phyloP scores from a whole-genome alignment of 2,888 invertebrate species.

The Leptinotarsa tumamoca region DNA sequence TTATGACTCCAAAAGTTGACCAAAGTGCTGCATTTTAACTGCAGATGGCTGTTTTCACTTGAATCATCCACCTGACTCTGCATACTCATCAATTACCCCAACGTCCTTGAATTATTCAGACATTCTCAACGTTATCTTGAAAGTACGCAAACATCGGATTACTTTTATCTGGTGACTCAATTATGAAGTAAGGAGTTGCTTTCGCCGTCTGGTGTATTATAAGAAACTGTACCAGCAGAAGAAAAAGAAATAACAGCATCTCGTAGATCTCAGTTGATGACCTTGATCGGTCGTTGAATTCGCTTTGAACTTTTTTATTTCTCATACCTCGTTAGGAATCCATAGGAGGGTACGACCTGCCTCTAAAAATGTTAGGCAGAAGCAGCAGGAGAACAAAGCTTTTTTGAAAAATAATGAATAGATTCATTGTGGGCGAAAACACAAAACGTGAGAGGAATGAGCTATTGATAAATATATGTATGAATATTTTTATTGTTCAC shows the following conservation, averaged over 20 bases:
- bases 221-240: slow-evolving; percentile 6
- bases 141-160: neutral
- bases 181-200: slow-evolving; percentile 2
- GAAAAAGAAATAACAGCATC: slow-evolving; percentile 20
- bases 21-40: too few species aligned
- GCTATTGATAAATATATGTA: too few species aligned
- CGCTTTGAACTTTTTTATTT: slow-evolving; percentile 7
- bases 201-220: slow-evolving; percentile 8
- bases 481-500: too few species aligned
- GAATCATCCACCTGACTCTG: too few species aligned
- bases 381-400: slow-evolving; percentile 2
- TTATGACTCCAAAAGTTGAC: too few species aligned
- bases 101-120: neutral
- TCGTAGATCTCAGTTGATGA: slow-evolving; percentile 19
- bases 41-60: too few species aligned
- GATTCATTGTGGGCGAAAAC: neutral
- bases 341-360: slow-evolving; percentile 14
- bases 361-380: slow-evolving; percentile 16
- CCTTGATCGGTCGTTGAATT: slow-evolving; percentile 20
- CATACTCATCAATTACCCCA: neutral
- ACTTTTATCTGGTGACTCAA: slow-evolving; percentile 8
- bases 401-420: neutral
- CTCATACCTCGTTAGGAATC: slow-evolving; percentile 15
- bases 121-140: neutral
- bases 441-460: neutral